Conservation (phyloP, 2,797 vertebrate genomes). For the Euthynnus affinis region DNA sequence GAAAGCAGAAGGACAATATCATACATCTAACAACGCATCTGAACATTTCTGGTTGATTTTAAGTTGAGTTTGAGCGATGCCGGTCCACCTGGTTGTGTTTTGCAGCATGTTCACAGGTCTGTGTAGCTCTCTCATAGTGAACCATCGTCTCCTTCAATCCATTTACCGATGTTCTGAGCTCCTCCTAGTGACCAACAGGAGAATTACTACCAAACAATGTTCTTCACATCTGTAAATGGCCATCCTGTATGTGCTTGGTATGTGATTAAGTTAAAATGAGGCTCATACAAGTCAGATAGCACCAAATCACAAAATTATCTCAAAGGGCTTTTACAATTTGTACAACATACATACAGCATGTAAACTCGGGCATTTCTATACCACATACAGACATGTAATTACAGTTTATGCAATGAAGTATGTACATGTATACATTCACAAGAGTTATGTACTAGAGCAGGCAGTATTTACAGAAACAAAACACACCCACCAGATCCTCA, state of each 20-base stretch:
- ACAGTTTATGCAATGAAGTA: too few species aligned
- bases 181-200: slow-evolving; percentile 50
- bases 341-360: too few species aligned
- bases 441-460: too few species aligned
- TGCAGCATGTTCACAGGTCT: slow-evolving; percentile 30
- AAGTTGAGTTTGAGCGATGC: not conserved
- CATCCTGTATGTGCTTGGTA: not conserved
- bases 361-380: too few species aligned
- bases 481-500: slow-evolving; percentile 3
- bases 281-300: not conserved
- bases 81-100: slow-evolving; percentile 45
- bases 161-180: slow-evolving; percentile 54
- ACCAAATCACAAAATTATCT: too few species aligned
- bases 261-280: not conserved
- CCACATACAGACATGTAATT: too few species aligned
- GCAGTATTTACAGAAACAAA: not conserved
- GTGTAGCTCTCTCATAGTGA: slow-evolving; percentile 20
- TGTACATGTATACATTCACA: not conserved
- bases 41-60: not conserved
- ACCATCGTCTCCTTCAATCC: slow-evolving; percentile 30
- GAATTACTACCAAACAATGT: slow-evolving; percentile 2
- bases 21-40: not conserved
- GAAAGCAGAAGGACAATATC: not conserved
- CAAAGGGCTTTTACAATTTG: too few species aligned
- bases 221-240: not conserved